Evolutionary conservation across 2,113 vertebrate genomes (phyloP), one percentile per base, ranked within the genome.

Genomic region (Manacus vitellinus): DNA sequence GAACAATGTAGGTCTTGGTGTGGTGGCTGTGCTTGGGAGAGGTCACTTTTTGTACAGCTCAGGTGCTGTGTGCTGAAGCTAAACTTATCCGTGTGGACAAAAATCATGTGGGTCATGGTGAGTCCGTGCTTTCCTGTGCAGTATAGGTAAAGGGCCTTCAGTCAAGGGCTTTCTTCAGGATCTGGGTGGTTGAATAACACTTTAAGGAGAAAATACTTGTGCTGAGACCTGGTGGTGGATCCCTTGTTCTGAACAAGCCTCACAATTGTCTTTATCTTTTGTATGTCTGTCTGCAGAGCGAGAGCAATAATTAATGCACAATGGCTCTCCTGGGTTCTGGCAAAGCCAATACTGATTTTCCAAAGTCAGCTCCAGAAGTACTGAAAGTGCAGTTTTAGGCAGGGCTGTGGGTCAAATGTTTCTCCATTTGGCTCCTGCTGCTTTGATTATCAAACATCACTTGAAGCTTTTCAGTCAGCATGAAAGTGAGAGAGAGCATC

Each of bases 311-410:
- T 94, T 90, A 95, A 94, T 85, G 86, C 80, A 61, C 78, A 85
- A 0, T 92, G 79, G 68, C 66, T 93, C 89, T 96, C 94, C 76
- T 88, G 85, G 95, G 92, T 62, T 90, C 89, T 93, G 80, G 82
- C 94, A 93, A 85, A 89, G 78, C 89, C 81, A 88, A 58, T 88
- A 76, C 37, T 71, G 68, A 56, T 91, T 96, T 95, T 91, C 93
- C 4, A 0, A 88, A 91, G 79, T 89, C 90, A 85, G 47, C 63
- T 94, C 66, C 66, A 77, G 73, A 79, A 82, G 59, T 58, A 85
- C 56, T 82, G 87, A 89, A 87, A 88, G 41, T 14, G 6, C 85
- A 58, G 49, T 85, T 94, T 91, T 90, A 78, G 82, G 66, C 76
- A 84, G 90, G 55, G 56, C 70, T 56, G 37, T 2, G 22, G 88